A percentile compares a stretch with the other conserved stretches of the same genome.
These are phyloP conservation scores for Sterrhoptilus dennistouni DNA, from an alignment of 2,113 vertebrate species.

Conservation along the genomic window DNA sequence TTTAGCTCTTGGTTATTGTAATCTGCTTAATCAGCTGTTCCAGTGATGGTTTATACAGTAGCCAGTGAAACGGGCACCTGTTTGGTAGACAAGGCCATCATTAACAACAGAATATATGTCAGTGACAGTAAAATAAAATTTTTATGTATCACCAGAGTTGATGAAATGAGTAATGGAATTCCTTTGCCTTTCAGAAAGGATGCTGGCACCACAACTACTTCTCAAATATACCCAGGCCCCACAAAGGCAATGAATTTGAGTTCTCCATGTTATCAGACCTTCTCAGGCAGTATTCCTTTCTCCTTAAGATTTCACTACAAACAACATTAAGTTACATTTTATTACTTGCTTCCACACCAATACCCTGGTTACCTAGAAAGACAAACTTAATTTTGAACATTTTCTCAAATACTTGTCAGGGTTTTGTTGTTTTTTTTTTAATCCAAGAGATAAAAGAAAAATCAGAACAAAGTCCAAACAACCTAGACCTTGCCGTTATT, in stretches of 20 bases:
- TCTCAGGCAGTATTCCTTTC: not conserved
- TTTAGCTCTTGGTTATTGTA: not conserved
- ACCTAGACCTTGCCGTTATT: not conserved
- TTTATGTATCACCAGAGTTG: not conserved
- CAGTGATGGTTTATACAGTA: not conserved
- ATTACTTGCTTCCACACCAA: not conserved
- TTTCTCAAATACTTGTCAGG: not conserved
- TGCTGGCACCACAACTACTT: not conserved
- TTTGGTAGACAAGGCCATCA: not conserved
- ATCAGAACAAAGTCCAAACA: not conserved
- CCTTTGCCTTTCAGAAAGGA: not conserved
- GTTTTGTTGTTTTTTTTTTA: accelerated
- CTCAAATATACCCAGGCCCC: not conserved
- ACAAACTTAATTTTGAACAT: not conserved
- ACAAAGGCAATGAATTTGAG: not conserved
- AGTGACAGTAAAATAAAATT: not conserved
- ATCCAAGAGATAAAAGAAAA: not conserved
- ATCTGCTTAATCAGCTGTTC: not conserved
- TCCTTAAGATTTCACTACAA: not conserved
- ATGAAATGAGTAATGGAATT: not conserved
- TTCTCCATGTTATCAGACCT: not conserved
- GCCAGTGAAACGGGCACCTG: not conserved
- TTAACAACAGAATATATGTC: not conserved
- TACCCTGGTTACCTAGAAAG: not conserved
- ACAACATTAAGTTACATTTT: not conserved